Evolutionary conservation across 2,113 vertebrate genomes (phyloP).

Genomic region (Calypte anna): DNA sequence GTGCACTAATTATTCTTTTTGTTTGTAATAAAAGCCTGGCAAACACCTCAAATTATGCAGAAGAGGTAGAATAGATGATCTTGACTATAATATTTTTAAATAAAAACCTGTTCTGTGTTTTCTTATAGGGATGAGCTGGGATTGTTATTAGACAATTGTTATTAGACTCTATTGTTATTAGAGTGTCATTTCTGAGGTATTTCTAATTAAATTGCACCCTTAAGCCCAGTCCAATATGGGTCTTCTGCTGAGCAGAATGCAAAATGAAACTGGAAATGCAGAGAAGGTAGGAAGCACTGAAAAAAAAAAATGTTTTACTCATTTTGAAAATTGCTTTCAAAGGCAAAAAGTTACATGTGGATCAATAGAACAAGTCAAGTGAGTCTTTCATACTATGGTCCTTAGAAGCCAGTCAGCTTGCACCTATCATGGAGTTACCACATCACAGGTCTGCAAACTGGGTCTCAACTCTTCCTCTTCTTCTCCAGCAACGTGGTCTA

Average conservation of each 20-base stretch:
- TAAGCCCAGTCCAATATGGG: not conserved
- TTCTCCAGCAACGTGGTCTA: not conserved
- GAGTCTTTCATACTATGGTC: not conserved
- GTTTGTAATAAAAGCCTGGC: not conserved
- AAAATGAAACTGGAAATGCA: not conserved
- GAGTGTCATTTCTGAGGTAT: not conserved
- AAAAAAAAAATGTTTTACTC: not conserved
- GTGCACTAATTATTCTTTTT: not conserved
- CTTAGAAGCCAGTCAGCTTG: not conserved
- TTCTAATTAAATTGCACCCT: not conserved
- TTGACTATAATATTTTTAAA: not conserved
- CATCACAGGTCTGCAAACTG: not conserved
- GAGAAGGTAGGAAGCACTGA: not conserved
- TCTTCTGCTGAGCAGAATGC: not conserved
- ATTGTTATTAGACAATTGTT: not conserved
- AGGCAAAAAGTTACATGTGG: not conserved
- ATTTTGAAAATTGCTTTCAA: not conserved
- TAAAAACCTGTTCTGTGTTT: not conserved
- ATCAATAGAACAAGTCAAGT: not conserved
- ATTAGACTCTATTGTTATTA: not conserved
- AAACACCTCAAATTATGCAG: not conserved
- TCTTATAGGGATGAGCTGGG: not conserved
- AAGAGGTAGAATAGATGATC: not conserved
- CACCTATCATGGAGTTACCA: not conserved
- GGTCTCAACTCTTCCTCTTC: not conserved